These are phyloP conservation scores for Bubalus kerabau DNA, from an alignment of 2,113 vertebrate genomes.

Conservation along the genomic window DNA sequence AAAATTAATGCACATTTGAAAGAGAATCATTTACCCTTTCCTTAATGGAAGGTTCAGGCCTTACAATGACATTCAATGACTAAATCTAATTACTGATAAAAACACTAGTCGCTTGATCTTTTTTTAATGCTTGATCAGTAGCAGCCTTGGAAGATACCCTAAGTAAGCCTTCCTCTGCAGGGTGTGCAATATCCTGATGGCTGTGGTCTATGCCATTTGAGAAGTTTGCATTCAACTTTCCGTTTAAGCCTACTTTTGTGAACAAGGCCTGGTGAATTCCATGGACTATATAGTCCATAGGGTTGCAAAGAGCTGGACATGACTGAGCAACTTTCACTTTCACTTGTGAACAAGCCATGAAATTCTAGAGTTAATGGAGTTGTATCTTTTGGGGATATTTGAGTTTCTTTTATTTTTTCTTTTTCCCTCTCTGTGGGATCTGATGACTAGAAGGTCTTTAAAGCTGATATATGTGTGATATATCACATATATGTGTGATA, in stretches of 20 bases:
- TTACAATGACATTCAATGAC: neutral
- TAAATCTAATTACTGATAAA: constrained; percentile 31
- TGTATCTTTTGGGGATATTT: neutral
- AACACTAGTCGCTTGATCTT: neutral
- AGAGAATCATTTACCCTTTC: neutral
- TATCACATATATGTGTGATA: neutral
- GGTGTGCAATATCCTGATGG: neutral
- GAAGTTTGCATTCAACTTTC: neutral
- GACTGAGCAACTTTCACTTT: neutral
- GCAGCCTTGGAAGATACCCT: neutral
- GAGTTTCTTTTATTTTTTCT: neutral
- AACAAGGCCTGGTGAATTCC: neutral
- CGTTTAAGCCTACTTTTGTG: neutral
- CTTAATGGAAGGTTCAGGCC: neutral
- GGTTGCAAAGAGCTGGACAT: neutral
- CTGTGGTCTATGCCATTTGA: neutral
- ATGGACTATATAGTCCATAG: neutral
- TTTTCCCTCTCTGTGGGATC: neutral
- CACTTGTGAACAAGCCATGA: neutral
- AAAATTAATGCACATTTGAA: constrained; percentile 31
- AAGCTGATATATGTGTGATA: neutral
- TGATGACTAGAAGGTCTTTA: neutral
- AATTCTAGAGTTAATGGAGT: neutral
- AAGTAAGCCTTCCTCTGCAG: neutral
- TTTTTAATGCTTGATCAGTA: neutral